Evolutionary conservation across 2,888 invertebrate species (phyloP), one percentile per base, ranked within the genome.

Genomic region (Ophion ventricosus): DNA sequence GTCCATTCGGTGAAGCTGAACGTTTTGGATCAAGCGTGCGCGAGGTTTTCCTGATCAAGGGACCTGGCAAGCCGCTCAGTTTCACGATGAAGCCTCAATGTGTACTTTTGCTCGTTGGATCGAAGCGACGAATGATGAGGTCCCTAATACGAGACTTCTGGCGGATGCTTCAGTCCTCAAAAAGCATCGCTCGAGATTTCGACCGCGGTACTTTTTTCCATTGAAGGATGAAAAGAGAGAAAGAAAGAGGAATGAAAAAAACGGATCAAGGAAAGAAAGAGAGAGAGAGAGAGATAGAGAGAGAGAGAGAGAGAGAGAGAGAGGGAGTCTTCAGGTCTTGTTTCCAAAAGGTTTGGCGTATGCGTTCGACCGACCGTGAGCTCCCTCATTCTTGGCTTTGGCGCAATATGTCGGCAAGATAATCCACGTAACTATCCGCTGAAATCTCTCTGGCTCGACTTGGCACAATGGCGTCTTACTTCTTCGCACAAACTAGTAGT

Each of bases 371-470:
- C 85, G 83, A 89, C 86, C 91, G 85, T 90, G 78, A 81, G 80
- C 86, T 87, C 88, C 61, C 67, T 14, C 29, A 67, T 77, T 90
- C 91, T 91, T 91, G 90, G 90, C 91, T 92, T 91, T 88, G 89
- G 88, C 88, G 91, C 91, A 92, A 92, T 91, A 91, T 90, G 91
- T 90, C 89, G 88, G 86, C 85, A 87, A 92, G 92, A 92, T 93
- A 91, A 92, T 92, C 92, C 91, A 88, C 91, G 91, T 90, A 92
- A 92, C 92, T 92, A 90, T 91, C 90, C 88, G 83, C 86, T 80
- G 80, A 84, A 87, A 87, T 87, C 86, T 87, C 75, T 75, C 78
- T 59, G 66, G 66, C 66, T 76, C 74, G 40, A 29, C 35, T 66
- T 49, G 64, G 40, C 54, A 87, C 86, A 87, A 87, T 81, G 83